Evolutionary conservation across 1,140 invertebrate genomes (phyloP).

Genomic region (Pogonus chalceus): DNA sequence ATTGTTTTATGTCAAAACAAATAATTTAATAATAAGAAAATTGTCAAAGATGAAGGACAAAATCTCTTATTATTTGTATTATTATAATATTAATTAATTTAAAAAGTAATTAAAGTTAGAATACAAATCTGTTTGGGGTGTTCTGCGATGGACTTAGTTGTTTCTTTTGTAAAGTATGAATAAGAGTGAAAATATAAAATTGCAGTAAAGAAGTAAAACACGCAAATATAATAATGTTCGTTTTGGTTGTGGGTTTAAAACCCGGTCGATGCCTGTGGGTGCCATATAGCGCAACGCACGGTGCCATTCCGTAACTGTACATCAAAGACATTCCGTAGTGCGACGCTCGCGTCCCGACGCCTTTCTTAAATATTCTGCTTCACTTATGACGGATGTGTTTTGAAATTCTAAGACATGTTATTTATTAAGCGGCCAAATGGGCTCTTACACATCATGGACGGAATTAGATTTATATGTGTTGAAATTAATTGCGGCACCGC

Average conservation of each 20-base stretch:
- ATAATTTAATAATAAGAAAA: too few species aligned
- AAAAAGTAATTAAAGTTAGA: too few species aligned
- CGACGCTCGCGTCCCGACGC: conserved; percentile 2
- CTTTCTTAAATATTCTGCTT: conserved; percentile 6
- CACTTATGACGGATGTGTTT: conserved; percentile 7
- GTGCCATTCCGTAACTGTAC: background rate
- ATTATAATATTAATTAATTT: too few species aligned
- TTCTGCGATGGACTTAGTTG: too few species aligned
- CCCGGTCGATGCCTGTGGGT: background rate
- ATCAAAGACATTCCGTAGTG: conserved; percentile 1
- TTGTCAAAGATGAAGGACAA: too few species aligned
- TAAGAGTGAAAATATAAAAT: too few species aligned
- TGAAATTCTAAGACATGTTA: conserved; percentile 6
- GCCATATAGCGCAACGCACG: background rate
- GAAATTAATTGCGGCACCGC: conserved; percentile 6
- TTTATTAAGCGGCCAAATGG: conserved; percentile 7
- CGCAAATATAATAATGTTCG: background rate
- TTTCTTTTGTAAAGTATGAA: too few species aligned
- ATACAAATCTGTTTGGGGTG: too few species aligned
- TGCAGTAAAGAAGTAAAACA: too few species aligned
- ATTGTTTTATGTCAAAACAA: too few species aligned
- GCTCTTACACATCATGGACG: conserved; percentile 4
- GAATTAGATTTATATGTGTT: conserved; percentile 7
- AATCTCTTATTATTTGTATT: too few species aligned
- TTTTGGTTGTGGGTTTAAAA: background rate